Base-by-base conservation (phyloP, 2,113 vertebrate genomes). In the Mirza zaza region DNA sequence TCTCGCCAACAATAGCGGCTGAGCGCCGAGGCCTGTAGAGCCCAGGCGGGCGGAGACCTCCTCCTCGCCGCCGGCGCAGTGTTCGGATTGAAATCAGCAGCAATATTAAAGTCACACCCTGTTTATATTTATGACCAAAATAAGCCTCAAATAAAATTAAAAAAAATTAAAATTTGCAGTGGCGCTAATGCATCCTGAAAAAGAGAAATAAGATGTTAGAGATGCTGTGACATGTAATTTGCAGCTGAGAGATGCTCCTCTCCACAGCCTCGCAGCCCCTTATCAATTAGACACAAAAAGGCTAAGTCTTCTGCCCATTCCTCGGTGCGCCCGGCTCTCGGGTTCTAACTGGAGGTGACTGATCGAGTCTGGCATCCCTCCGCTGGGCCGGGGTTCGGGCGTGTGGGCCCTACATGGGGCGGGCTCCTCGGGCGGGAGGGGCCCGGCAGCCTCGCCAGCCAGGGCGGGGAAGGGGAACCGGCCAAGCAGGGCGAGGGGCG, bases 1-100 rank as follows among this genome's bases (percentile, higher is more conserved):
- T 89, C 71, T 27, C 45, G 18, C 63, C 95, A 96, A 97, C 97
- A 98, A 97, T 95, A 97, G 97, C 90, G 12, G 90, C 87, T 6
- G 92, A 71, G 76, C 55, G 2, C 42, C 0, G 80, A 94, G 93
- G 95, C 70, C 87, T 75, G 73, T 80, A 87, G 81, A 93, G 87
- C 82, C 91, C 18, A 91, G 90, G 90, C 68, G 59, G 83, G 90
- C 68, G 59, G 83, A 90, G 79, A 97, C 68, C 61, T 82, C 11
- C 61, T 82, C 11, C 76, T 45, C 45, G 45, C 94, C 18, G 81
- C 61, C 36, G 2, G 67, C 34, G 6, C n/a, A 55, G 48, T 32
- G 76, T 84, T 97, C 76, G 23, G 42, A 89, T 29, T 55, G 82
- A 93, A 95, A 93, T 91, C 79, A n/a, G 63, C 63, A 68, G 52